A percentile compares a stretch with the other conserved stretches of the same genome.
Evolutionary conservation across 1,140 invertebrate genomes (phyloP).

Genomic region (Melipona quadrifasciata): DNA sequence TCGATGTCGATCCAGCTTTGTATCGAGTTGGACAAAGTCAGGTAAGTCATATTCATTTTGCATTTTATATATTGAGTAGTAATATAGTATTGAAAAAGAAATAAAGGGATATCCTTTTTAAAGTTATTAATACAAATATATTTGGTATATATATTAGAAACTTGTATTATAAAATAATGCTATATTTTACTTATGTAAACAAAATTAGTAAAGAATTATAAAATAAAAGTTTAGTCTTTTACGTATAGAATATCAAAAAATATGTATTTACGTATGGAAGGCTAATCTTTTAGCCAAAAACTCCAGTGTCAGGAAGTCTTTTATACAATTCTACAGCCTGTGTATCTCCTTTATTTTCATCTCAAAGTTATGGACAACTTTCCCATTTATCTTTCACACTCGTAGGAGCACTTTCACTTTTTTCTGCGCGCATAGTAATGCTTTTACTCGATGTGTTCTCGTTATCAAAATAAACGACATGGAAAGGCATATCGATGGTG

Average conservation of each 20-base stretch:
- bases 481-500: neutral
- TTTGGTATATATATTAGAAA: conserved; percentile 9
- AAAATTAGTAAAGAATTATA: no score
- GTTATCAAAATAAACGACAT: conserved; percentile 3
- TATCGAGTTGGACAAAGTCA: conserved; percentile 95
- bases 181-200: no score
- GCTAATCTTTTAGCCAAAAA: neutral
- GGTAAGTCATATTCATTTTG: conserved; percentile 83
- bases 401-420: conserved; percentile 22
- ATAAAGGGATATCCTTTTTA: neutral
- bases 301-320: neutral
- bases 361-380: neutral
- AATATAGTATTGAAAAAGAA: neutral
- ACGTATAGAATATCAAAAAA: neutral
- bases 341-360: neutral
- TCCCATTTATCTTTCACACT: neutral
- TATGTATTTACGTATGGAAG: neutral
- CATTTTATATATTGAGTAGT: neutral
- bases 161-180: neutral
- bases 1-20: conserved; percentile 93
- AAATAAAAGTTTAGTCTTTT: no score
- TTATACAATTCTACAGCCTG: neutral
- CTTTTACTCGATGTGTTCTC: conserved; percentile 13
- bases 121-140: neutral
- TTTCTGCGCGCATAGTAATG: neutral